Evolutionary conservation across 2,113 vertebrate genomes (phyloP), one percentile per base, ranked within the genome.

Genomic region (Burhinus bistriatus): DNA sequence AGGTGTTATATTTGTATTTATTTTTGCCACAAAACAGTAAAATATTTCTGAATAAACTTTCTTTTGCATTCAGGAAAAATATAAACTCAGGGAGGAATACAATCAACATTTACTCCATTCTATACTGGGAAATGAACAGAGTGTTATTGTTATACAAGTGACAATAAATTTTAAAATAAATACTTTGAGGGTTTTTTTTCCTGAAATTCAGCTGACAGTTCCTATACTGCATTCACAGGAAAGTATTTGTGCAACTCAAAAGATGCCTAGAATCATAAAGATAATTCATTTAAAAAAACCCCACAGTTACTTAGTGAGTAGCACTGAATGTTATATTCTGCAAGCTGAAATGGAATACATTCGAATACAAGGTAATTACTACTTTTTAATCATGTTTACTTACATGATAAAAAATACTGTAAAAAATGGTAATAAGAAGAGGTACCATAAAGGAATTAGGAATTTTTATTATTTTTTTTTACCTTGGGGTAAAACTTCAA

Each of bases 401-500:
- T 34, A 68, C 9, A 47, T 5, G 3, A 69, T 26, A 34, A 12
- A 86, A 83, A 72, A 86, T 11, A 40, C 23, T 89, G 87, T 18
- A 7, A 83, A 71, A 71, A 85, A 57, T 27, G 13, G 9, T 44
- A 71, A 20, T 25, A 62, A 71, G 25, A 86, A 51, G 9, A 79
- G 11, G 19, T 36, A 70, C 12, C 9, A 4, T 15, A 73, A 70
- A 70, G 6, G 6, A 15, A 5, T 7, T 12, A 9, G 19, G 18
- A 52, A n/a, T 32, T 45, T 47, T 78, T 23, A 6, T 16, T 61
- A 3, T 4, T 38, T 65, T 62, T 19, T 91, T 97, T 98, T 96
- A 99, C 99, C 99, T 97, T 99, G 99, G 58, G 99, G 99, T 96
- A 99, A 98, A 92, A 99, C 98, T 75, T 99, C 99, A 52, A 99